Conservation (phyloP, 1,140 invertebrate species). For the Dufourea novaeangliae region DNA sequence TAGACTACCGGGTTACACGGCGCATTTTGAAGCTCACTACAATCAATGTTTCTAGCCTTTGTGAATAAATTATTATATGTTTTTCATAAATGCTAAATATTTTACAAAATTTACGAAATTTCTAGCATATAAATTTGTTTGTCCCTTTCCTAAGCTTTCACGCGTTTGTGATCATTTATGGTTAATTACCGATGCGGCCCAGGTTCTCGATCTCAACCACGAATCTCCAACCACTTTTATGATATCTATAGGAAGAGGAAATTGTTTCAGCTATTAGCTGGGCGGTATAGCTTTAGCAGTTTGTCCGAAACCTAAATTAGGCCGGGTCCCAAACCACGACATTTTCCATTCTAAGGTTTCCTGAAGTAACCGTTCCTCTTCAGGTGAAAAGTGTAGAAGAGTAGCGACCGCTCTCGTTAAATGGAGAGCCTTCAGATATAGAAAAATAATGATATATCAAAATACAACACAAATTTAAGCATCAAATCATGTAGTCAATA, state of each 20-base stretch:
- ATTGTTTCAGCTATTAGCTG: constrained; percentile 77
- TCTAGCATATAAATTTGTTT: constrained; percentile 30
- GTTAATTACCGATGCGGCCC: neutral
- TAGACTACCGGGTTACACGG: neutral
- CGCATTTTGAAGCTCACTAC: neutral
- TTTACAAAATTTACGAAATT: constrained; percentile 53
- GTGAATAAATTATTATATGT: constrained; percentile 34
- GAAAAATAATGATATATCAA: constrained; percentile 37
- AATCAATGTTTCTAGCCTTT: constrained; percentile 4
- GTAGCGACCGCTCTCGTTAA: constrained; percentile 93
- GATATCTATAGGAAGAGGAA: constrained; percentile 26
- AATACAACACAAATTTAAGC: constrained; percentile 16
- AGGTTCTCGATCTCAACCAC: constrained; percentile 31
- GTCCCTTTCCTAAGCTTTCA: neutral
- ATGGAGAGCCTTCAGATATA: constrained; percentile 92
- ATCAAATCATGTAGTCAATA: neutral
- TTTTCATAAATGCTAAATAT: constrained; percentile 36
- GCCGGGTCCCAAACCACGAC: constrained; percentile 91
- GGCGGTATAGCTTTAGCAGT: constrained; percentile 83
- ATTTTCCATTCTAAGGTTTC: constrained; percentile 94
- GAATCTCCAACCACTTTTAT: constrained; percentile 25
- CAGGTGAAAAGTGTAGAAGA: constrained; percentile 90
- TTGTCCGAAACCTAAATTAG: constrained; percentile 84
- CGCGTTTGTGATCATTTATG: neutral
- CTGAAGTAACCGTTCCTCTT: constrained; percentile 93